These are phyloP conservation scores for Lithobates sylvaticus DNA, from an alignment of 2,797 vertebrate genomes.

Conservation along the genomic window DNA sequence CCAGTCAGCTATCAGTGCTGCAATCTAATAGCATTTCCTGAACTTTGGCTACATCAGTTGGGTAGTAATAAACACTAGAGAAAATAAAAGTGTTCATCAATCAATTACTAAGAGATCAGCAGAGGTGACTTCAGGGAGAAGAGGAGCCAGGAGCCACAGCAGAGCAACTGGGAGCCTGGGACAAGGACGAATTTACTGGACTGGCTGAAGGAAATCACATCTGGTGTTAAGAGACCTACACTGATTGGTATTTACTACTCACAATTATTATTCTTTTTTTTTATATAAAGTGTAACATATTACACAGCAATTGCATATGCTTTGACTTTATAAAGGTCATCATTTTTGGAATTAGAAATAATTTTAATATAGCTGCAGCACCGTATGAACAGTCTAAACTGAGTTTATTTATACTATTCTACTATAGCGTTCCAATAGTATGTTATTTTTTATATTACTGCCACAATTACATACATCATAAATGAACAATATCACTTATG, in stretches of 20 bases:
- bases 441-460: too few species aligned
- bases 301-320: too few species aligned
- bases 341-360: too few species aligned
- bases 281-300: too few species aligned
- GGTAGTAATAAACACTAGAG: not conserved
- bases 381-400: too few species aligned
- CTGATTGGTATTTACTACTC: not conserved
- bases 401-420: too few species aligned
- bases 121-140: not conserved
- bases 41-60: slow-evolving; percentile 35
- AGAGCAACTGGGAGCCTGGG: not conserved
- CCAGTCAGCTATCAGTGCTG: slow-evolving; percentile 3
- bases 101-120: slow-evolving; percentile 15
- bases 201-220: not conserved
- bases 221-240: not conserved
- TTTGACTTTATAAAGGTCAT: too few species aligned
- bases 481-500: too few species aligned
- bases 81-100: slow-evolving; percentile 16
- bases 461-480: too few species aligned
- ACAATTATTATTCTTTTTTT: not conserved
- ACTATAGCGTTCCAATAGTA: too few species aligned
- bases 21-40: slow-evolving; percentile 1
- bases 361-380: too few species aligned
- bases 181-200: not conserved
- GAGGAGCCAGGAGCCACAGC: too few species aligned